Conservation (phyloP, 2,797 vertebrate genomes). For the Sebastolobus alascanus region DNA sequence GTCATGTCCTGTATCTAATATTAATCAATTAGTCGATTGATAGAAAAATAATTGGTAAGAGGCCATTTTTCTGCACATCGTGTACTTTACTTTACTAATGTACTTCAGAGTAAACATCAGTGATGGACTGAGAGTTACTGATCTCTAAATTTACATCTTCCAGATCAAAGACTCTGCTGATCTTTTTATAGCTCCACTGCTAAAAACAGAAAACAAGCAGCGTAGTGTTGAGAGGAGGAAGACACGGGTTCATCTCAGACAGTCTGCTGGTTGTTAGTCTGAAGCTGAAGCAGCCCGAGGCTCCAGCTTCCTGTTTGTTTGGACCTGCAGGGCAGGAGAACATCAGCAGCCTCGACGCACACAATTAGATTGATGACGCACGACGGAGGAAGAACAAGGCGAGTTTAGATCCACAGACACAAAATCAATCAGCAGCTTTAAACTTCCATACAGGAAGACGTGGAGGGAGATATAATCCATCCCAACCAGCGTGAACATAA, state of each 20-base stretch:
- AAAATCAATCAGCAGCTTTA: not conserved
- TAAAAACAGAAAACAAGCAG: constrained; percentile 48
- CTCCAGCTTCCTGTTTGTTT: not conserved
- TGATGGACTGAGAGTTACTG: not conserved
- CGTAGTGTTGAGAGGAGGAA: constrained; percentile 12
- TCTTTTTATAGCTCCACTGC: constrained; percentile 43
- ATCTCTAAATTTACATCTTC: not conserved
- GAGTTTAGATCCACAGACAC: not conserved
- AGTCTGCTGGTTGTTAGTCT: constrained; percentile 10
- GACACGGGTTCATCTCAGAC: constrained; percentile 38
- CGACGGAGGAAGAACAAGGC: not conserved
- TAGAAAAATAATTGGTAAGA: no score
- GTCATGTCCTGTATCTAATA: no score
- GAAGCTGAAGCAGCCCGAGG: not conserved
- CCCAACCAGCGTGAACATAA: not conserved
- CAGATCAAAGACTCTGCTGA: constrained; percentile 24
- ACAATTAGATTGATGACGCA: not conserved
- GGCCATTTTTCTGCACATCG: no score
- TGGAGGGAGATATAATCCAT: not conserved
- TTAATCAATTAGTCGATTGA: no score
- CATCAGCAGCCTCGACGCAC: constrained; percentile 2
- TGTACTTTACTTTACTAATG: no score
- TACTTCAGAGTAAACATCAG: not conserved
- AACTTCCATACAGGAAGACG: not conserved
- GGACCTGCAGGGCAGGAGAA: constrained; percentile 18